Evolutionary conservation across 2,888 invertebrate species (phyloP).

Genomic region (Hirtodrosophila histrioides): DNA sequence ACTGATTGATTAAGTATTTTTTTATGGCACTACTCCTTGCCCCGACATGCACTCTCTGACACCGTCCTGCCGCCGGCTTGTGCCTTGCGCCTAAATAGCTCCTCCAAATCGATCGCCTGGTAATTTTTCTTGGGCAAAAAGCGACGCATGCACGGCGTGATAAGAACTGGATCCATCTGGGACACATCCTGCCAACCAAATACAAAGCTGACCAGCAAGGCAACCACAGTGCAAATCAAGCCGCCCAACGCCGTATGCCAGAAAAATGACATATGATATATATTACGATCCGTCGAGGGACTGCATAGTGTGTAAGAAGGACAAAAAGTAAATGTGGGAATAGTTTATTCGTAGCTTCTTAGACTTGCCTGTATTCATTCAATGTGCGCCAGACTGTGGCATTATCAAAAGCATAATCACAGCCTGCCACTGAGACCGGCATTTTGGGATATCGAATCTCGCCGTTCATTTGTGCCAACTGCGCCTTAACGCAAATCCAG

Average conservation of each 20-base stretch:
- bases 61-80: not conserved
- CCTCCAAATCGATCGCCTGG: constrained; percentile 53
- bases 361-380: constrained; percentile 71
- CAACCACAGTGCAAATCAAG: constrained; percentile 86
- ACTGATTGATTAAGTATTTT: not conserved
- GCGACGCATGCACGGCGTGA: constrained; percentile 88
- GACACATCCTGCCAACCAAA: constrained; percentile 85
- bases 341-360: not conserved
- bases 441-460: constrained; percentile 86
- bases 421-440: constrained; percentile 85
- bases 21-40: not conserved
- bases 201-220: constrained; percentile 86
- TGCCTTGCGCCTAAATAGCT: constrained; percentile 53
- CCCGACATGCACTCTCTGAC: not conserved
- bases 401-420: constrained; percentile 81
- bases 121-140: constrained; percentile 79
- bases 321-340: not conserved
- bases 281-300: constrained; percentile 71
- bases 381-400: constrained; percentile 64
- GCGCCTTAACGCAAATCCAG: constrained; percentile 89
- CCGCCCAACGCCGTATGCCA: constrained; percentile 90
- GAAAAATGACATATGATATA: constrained; percentile 89
- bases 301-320: constrained; percentile 32
- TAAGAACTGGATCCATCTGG: constrained; percentile 86
- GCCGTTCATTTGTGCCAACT: constrained; percentile 88